Base-by-base conservation (phyloP, 2,113 vertebrate species). In the Oncorhynchus mykiss region DNA sequence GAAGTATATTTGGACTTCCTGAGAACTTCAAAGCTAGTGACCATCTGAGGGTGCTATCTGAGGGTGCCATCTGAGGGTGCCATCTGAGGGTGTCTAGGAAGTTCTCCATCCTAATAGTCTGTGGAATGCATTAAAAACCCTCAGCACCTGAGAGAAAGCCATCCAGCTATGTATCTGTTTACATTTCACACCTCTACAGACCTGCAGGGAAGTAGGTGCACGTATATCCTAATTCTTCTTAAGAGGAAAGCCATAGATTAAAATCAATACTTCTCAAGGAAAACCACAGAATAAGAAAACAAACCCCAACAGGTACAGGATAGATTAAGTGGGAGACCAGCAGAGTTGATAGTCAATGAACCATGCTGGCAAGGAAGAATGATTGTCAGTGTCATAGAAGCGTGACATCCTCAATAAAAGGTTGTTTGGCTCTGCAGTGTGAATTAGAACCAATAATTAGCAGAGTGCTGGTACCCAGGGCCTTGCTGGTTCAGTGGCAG, bases 401-500 rank as follows among this genome's bases (percentile, higher is more conserved):
- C 89, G 79, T 92, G 81, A 90, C 84, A 77, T 70, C 66, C 67
- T 83, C 72, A 80, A 88, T 77, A 88, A 88, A 88, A 89, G 78
- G 14, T 67, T 75, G 82, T 88, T 90, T 82, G 78, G 76, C 85
- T 70, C 74, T 71, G 81, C 78, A 70, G 20, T 78, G 81, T 85
- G 91, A 91, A 92, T 89, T 84, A 85, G 88, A 92, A 72, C 87
- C 86, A 64, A 75, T 90, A 92, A 92, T 92, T 91, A 91, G 75
- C 70, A 20, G 71, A 87, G 86, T 91, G 90, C 93, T 92, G 91
- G 92, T 90, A 92, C 90, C 83, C 91, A 75, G 90, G 49, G 84
- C 67, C 78, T 90, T 90, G 87, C 92, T 88, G 92, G 90, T 92
- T 94, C 92, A 93, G 71, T 86, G 86, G 78, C 73, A 18, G 51